A percentile compares a stretch with the other conserved stretches of the same genome.
Conservation (phyloP, 2,113 vertebrate species). For the Serinus canaria region DNA sequence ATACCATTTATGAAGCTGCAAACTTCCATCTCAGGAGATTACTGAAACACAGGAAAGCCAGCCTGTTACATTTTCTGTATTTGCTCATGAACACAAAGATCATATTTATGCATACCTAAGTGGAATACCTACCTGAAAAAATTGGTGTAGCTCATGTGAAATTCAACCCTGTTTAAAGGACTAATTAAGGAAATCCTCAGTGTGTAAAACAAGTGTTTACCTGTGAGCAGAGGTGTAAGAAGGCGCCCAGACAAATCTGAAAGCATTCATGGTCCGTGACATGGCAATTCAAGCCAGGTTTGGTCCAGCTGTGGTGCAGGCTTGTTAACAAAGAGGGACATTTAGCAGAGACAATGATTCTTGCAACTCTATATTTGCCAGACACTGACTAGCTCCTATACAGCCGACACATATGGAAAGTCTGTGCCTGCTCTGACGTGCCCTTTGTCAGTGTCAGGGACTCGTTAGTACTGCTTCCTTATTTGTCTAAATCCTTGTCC, state of each 20-base stretch:
- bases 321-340: neutral
- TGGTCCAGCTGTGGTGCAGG: neutral
- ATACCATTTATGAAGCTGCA: neutral
- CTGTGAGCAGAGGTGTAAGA: neutral
- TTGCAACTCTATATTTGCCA: neutral
- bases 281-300: neutral
- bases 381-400: neutral
- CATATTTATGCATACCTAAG: neutral
- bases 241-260: neutral
- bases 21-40: neutral
- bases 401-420: accelerated
- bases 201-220: neutral
- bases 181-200: neutral
- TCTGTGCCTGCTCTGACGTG: neutral
- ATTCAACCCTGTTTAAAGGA: neutral
- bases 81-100: neutral
- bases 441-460: neutral
- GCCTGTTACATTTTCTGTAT: neutral
- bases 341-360: neutral
- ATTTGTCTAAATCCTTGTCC: neutral
- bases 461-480: neutral
- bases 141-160: neutral
- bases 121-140: neutral
- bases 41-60: neutral
- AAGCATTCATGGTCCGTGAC: neutral